These are phyloP conservation scores for Polypedilum vanderplanki DNA, from an alignment of 1,140 invertebrate species.

Conservation along the genomic window DNA sequence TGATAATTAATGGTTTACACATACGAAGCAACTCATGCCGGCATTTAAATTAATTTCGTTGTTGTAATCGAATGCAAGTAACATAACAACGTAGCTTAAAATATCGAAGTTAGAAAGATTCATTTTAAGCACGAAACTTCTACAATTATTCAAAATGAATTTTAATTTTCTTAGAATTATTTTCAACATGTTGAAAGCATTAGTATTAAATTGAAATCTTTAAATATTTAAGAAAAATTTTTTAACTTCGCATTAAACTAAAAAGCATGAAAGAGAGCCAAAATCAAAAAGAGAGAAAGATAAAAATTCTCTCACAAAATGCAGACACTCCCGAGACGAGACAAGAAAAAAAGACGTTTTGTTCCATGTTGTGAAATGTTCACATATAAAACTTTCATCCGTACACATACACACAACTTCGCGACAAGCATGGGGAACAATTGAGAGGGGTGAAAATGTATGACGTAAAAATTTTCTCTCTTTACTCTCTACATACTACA, in stretches of 20 bases:
- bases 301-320: not conserved
- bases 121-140: no score
- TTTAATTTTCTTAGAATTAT: no score
- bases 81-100: no score
- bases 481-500: no score
- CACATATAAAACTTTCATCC: no score
- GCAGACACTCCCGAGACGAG: slow-evolving; percentile 3
- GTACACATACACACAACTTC: no score
- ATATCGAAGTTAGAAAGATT: no score
- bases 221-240: no score
- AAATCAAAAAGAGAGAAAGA: not conserved
- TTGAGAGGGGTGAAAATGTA: not conserved
- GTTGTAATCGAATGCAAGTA: no score
- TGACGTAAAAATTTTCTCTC: not conserved
- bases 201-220: not conserved
- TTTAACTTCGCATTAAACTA: no score
- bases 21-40: not conserved
- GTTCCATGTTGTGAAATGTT: not conserved
- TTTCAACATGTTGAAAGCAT: no score
- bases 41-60: not conserved
- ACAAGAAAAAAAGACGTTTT: slow-evolving; percentile 1
- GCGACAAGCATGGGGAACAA: not conserved
- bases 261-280: not conserved
- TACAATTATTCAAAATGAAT: no score
- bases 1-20: not conserved